Base-by-base conservation (phyloP, 2,113 vertebrate species). In the Zapornia atra region DNA sequence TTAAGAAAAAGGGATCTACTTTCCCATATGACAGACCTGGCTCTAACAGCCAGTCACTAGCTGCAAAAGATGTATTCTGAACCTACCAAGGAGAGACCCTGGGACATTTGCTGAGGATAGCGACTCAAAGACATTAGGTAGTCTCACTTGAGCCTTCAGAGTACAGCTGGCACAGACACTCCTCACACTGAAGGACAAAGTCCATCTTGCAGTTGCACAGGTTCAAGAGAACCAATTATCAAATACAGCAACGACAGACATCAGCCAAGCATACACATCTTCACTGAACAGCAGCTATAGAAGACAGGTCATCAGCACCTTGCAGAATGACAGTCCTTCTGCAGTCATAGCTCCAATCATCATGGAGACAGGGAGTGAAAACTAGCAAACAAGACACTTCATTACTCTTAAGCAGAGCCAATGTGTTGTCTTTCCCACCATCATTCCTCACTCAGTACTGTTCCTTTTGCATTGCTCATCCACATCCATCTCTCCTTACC, bases 251-350 rank as follows among this genome's bases (percentile, higher is more conserved):
- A 10, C 12, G 54, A 50, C 21, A 79, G 64, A 40, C 56, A 61
- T 20, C 46, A 77, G 46, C 60, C 56, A 86, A 29, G 8, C 29
- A 28, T 22, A 54, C 4, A 5, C 5, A 8, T 10, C 28, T 56
- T 40, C 4, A 2, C 22, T 0, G 1, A 46, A 16, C 0, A 40
- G 36, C 65, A 85, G 46, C 19, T 66, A 4, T 0, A 78, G 60
- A 53, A 73, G 33, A 60, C 25, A 77, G 34, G 34, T 70, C 38
- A 69, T 29, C 38, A 56, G 36, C 31, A 48, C 15, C 51, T 53
- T 53, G 56, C 50, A 6, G 2, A 69, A 31, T 8, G 12, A 50
- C 31, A 82, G n/a, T 36, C 34, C 36, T 66, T 22, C 57, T 66
- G 36, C n/a, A 29, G 26, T 48, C 18, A 63, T 3, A 72, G 48